Percentiles rank a stretch among this genome's conserved stretches.
phyloP scores from a whole-genome alignment of 1,140 invertebrate species.

The Helicoverpa zea region DNA sequence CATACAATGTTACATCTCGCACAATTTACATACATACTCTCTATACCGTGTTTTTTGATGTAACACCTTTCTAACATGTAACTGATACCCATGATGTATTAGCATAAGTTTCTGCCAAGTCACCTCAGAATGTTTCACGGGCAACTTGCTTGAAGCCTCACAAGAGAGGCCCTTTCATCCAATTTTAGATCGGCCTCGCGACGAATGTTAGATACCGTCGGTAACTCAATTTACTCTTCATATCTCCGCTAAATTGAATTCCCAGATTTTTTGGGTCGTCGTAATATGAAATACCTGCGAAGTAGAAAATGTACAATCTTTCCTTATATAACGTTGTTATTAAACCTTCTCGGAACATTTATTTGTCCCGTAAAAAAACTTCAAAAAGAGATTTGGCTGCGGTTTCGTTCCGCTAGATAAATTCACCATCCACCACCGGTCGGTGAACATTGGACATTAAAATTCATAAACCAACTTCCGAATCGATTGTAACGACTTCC shows the following conservation, averaged over 20 bases:
- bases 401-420: slow-evolving; percentile 9
- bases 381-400: slow-evolving; percentile 34
- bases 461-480: slow-evolving; percentile 38
- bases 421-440: slow-evolving; percentile 4
- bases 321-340: background rate
- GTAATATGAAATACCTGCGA: slow-evolving; percentile 2
- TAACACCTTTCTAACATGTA: background rate
- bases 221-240: slow-evolving; percentile 37
- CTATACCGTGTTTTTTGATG: too few species aligned
- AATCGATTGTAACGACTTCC: slow-evolving; percentile 21
- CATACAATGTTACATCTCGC: too few species aligned
- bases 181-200: slow-evolving; percentile 27
- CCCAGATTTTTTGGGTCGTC: slow-evolving; percentile 1
- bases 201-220: background rate
- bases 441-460: background rate
- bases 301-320: too few species aligned
- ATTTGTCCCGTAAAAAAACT: background rate
- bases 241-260: slow-evolving; percentile 23
- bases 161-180: slow-evolving; percentile 6
- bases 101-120: background rate
- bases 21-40: too few species aligned
- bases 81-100: background rate
- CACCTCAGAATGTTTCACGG: background rate
- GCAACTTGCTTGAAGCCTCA: slow-evolving; percentile 25
- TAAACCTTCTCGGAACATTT: background rate